These are phyloP conservation scores for Halocynthia aurantium DNA, from an alignment of 23 tunicate species.

Conservation along the genomic window DNA sequence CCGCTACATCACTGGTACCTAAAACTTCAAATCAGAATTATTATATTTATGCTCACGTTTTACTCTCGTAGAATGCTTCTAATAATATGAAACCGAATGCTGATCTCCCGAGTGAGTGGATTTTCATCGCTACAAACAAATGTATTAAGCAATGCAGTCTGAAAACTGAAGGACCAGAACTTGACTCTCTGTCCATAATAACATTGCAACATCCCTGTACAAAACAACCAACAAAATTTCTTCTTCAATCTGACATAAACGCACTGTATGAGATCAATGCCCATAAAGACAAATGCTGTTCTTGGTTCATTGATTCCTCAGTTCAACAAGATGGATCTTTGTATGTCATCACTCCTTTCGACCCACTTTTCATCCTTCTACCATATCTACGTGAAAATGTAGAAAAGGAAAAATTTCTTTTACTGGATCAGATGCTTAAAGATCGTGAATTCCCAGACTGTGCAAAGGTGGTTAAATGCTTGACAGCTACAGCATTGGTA, in stretches of 20 bases:
- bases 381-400: constrained; percentile 13
- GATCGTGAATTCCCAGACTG: constrained; percentile 14
- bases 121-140: too few species aligned
- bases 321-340: constrained; percentile 67
- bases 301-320: constrained; percentile 52
- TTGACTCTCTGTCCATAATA: not conserved
- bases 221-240: constrained; percentile 32
- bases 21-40: too few species aligned
- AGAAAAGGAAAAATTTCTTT: constrained; percentile 42
- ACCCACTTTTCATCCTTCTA: constrained; percentile 52
- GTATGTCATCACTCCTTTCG: constrained; percentile 48
- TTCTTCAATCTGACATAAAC: not conserved
- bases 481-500: constrained; percentile 12
- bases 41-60: too few species aligned
- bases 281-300: constrained; percentile 40
- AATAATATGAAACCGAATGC: too few species aligned
- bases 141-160: too few species aligned
- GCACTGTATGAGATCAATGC: constrained; percentile 42
- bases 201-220: constrained; percentile 61
- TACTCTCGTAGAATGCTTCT: too few species aligned
- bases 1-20: too few species aligned
- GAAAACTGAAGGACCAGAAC: too few species aligned
- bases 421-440: constrained; percentile 50
- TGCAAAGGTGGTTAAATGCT: not conserved
- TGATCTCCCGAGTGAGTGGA: too few species aligned